Evolutionary conservation across 2,797 vertebrate genomes (phyloP).

Genomic region (Protonibea diacanthus): DNA sequence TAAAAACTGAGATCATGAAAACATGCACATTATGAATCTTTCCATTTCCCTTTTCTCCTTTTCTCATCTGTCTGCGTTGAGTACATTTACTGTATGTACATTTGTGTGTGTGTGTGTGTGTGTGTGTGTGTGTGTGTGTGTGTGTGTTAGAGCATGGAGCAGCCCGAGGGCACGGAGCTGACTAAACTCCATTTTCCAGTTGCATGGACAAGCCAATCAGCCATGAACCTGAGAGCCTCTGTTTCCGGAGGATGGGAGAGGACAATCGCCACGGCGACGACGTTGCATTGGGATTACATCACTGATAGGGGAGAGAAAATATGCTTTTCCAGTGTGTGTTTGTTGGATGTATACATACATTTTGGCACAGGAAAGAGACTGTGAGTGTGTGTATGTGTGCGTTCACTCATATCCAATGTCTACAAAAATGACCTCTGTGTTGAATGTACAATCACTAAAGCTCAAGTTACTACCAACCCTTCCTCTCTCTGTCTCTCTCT

Average conservation of each 20-base stretch:
- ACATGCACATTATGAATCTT: conserved; percentile 3
- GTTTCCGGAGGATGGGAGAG: conserved; percentile 54
- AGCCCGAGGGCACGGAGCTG: conserved; percentile 53
- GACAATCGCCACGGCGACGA: conserved; percentile 53
- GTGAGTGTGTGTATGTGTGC: conserved; percentile 29
- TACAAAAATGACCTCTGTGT: conserved; percentile 79
- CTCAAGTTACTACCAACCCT: conserved; percentile 75
- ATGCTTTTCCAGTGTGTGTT: conserved; percentile 31
- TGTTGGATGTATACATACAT: conserved; percentile 14
- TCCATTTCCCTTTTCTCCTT: conserved; percentile 6
- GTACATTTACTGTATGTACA: conserved; percentile 9
- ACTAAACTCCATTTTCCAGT: conserved; percentile 68
- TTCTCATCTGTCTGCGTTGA: conserved; percentile 30
- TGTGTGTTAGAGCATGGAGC: conserved; percentile 32
- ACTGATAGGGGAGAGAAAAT: conserved; percentile 43
- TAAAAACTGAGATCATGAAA: conserved; percentile 11
- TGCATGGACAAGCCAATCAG: conserved; percentile 77
- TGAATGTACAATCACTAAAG: conserved; percentile 78
- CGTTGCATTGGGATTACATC: conserved; percentile 75
- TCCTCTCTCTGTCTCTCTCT: conserved; percentile 58
- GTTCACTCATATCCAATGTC: conserved; percentile 67
- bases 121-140: conserved; percentile 23
- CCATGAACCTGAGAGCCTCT: conserved; percentile 22
- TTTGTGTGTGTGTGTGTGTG: conserved; percentile 20
- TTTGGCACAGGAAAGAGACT: conserved; percentile 41